These are phyloP conservation scores for Heliocidaris erythrogramma DNA, from an alignment of 35 echinoderm and acorn worm genomes.

Conservation along the genomic window DNA sequence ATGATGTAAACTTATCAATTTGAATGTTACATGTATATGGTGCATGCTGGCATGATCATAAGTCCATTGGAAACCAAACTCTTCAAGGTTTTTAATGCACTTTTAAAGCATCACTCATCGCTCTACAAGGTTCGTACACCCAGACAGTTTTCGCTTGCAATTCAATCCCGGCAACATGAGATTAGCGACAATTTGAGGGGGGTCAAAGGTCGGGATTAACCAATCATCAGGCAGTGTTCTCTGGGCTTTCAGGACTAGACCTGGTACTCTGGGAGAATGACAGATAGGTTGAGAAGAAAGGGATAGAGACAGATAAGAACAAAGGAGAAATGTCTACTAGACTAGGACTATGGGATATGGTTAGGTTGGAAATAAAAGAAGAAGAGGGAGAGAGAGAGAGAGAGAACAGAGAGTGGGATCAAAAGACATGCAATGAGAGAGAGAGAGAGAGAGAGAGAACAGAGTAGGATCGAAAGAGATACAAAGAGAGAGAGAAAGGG, in stretches of 20 bases:
- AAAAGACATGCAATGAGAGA: no score
- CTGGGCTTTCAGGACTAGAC: background rate
- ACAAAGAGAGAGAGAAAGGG: no score
- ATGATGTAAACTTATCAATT: background rate
- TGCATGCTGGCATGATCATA: background rate
- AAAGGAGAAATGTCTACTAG: background rate
- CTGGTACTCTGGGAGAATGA: background rate
- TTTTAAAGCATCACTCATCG: background rate
- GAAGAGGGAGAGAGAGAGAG: no score
- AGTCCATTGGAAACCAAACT: background rate
- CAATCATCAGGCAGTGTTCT: slow-evolving; percentile 44
- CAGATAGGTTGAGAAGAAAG: background rate
- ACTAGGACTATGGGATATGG: no score
- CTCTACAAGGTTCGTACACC: background rate
- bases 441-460: no score
- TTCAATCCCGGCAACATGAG: slow-evolving; percentile 37
- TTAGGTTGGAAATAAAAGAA: no score
- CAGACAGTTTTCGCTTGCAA: slow-evolving; percentile 12
- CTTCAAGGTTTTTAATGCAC: background rate
- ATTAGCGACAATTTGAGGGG: slow-evolving; percentile 28
- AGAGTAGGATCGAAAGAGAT: no score
- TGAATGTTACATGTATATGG: background rate
- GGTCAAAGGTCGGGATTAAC: slow-evolving; percentile 37
- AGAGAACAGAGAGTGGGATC: no score
- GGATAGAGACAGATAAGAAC: background rate